phyloP scores from a whole-genome alignment of 2,113 vertebrate genomes.

The Herpailurus yagouaroundi region DNA sequence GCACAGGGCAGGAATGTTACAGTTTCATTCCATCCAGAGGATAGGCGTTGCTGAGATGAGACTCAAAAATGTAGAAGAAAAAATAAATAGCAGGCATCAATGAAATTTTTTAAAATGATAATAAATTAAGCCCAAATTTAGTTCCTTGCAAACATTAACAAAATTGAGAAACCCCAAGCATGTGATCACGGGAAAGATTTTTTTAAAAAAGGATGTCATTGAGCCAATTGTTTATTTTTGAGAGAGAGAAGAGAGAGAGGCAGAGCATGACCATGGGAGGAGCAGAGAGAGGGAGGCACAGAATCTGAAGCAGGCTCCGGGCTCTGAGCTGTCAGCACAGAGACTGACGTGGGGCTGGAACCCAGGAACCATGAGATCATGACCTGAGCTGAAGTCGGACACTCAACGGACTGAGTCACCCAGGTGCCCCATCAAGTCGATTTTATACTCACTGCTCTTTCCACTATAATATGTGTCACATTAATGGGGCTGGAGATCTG shows the following conservation, averaged over 20 bases:
- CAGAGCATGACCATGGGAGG: no score
- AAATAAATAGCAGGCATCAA: not conserved
- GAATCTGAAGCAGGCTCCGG: no score
- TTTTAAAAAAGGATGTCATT: not conserved
- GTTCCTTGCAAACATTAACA: not conserved
- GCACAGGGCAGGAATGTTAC: rapidly evolving
- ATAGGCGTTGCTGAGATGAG: not conserved
- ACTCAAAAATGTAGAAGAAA: not conserved
- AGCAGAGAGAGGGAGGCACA: no score
- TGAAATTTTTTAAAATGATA: not conserved
- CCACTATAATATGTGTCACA: not conserved
- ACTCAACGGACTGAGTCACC: no score
- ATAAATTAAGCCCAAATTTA: not conserved
- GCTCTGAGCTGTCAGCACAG: no score
- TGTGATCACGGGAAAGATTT: not conserved
- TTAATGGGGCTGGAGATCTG: not conserved
- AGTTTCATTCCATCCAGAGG: not conserved
- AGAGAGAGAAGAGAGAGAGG: no score
- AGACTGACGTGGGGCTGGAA: no score
- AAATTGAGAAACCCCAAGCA: not conserved
- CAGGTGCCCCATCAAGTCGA: not conserved
- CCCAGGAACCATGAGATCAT: no score
- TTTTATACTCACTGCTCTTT: not conserved
- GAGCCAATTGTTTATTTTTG: not conserved
- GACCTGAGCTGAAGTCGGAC: no score